Base-by-base conservation (phyloP, 2,797 vertebrate species). In the Microctenopoma lineatum region DNA sequence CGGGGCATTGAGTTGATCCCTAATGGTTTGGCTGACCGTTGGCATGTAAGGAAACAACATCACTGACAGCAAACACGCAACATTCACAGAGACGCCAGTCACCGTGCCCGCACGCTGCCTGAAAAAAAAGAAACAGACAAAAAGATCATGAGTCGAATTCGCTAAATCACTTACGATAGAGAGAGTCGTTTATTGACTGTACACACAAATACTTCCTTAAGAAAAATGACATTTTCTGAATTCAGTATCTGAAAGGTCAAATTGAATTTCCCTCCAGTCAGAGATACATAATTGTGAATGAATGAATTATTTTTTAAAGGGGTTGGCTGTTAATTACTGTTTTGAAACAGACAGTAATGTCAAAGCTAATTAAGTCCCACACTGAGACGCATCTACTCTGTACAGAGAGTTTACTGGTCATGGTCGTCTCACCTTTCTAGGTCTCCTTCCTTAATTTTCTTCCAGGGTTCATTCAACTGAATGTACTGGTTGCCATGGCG, bases 401-500 rank as follows among this genome's bases (percentile, higher is more conserved):
- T 53, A 38, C 7, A 27, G 0, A 27, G 0, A 42, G 7, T 9
- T 21, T 2, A 39, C 15, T 29, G 27, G 18, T 51, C 25, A 45
- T 29, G 53, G 26, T 16, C 38, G 34, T 60, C 86, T 86, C 83
- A 95, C 96, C 94, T 96, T 78, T 99, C 97, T 1, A 61, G 16
- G 2, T 95, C 95, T 0, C 55, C 89, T 15, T 96, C 98, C 90
- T 98, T 98, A 87, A 99, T 97, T 77, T 91, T 93, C 80, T 96
- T 98, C 98, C 98, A 99, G 25, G 98, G 97, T 80, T 99, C 96
- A 0, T 97, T 97, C 55, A 96, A 93, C 87, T 99, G 98, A 84
- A 99, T 98, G 85, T 98, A 99, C 78, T 99, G 98, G 86, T 99
- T 99, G 67, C 98, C 98, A 14, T 96, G 95, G 57, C 97, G 96